Conservation (phyloP, 1,140 invertebrate genomes). For the Caenorhabditis elegans region DNA sequence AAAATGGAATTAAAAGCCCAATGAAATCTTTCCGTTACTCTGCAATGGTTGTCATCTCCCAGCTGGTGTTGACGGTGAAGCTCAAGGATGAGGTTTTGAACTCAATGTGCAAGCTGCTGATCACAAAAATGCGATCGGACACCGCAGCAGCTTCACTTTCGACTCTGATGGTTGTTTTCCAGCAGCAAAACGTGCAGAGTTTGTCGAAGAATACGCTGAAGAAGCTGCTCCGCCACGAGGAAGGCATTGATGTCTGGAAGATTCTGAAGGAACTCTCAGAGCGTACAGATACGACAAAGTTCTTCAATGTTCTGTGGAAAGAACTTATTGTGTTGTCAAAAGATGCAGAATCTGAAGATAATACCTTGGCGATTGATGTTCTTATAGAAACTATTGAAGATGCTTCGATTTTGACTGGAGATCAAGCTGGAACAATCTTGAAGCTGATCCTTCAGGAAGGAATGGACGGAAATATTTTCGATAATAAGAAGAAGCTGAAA, state of each 20-base stretch:
- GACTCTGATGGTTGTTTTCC: slow-evolving; percentile 41
- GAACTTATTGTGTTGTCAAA: background rate
- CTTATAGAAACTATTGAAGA: background rate
- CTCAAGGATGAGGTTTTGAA: slow-evolving; percentile 21
- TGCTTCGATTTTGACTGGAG: background rate
- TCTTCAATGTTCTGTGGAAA: background rate
- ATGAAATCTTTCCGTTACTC: slow-evolving; percentile 39
- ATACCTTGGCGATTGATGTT: background rate
- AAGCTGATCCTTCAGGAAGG: slow-evolving; percentile 18
- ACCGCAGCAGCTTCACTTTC: slow-evolving; percentile 27
- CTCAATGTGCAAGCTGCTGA: slow-evolving; percentile 41
- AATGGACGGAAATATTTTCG: background rate
- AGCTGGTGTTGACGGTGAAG: slow-evolving; percentile 34
- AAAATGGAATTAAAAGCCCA: slow-evolving; percentile 37
- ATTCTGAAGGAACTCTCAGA: background rate
- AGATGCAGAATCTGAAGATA: background rate
- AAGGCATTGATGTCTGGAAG: background rate
- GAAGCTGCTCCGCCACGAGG: background rate
- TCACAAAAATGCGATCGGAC: slow-evolving; percentile 34
- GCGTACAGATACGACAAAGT: background rate
- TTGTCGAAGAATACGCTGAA: slow-evolving; percentile 39
- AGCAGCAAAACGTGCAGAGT: slow-evolving; percentile 36
- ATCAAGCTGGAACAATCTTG: background rate
- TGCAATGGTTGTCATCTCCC: slow-evolving; percentile 45
- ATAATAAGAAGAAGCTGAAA: background rate